Percentiles rank a stretch among this genome's conserved stretches.
phyloP scores from a whole-genome alignment of 2,113 vertebrate species.

The Anseranas semipalmata region DNA sequence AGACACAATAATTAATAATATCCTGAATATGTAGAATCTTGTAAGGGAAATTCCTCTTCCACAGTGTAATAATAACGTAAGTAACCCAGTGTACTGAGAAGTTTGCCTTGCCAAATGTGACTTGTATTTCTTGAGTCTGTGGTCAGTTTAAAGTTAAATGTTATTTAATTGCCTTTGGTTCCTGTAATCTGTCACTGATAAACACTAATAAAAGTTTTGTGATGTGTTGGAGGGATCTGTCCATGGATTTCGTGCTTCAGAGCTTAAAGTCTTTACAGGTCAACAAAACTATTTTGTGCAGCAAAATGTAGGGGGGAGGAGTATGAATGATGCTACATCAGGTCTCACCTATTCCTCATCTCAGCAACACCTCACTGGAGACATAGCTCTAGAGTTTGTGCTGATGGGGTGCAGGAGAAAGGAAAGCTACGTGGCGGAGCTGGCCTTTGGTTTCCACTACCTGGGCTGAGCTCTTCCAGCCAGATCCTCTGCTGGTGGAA shows the following conservation, averaged over 20 bases:
- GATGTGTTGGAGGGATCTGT: constrained; percentile 73
- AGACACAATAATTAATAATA: constrained; percentile 68
- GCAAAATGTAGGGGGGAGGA: not conserved
- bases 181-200: constrained; percentile 80
- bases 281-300: not conserved
- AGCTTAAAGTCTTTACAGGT: not conserved
- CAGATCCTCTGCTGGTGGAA: not conserved
- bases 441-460: not conserved
- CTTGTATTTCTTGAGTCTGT: constrained; percentile 81
- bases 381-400: not conserved
- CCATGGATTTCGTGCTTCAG: constrained; percentile 23
- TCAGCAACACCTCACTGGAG: not conserved
- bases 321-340: not conserved
- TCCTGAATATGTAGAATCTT: constrained; percentile 66
- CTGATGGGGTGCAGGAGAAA: not conserved
- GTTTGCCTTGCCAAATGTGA: constrained; percentile 81
- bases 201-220: constrained; percentile 85
- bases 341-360: not conserved
- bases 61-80: constrained; percentile 61
- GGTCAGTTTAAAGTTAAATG: constrained; percentile 76
- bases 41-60: constrained; percentile 78
- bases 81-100: constrained; percentile 72
- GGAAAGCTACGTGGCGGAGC: not conserved
- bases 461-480: not conserved
- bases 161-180: constrained; percentile 84